Conservation (phyloP, 1,140 invertebrate species). For the Aphaenogaster floridana region DNA sequence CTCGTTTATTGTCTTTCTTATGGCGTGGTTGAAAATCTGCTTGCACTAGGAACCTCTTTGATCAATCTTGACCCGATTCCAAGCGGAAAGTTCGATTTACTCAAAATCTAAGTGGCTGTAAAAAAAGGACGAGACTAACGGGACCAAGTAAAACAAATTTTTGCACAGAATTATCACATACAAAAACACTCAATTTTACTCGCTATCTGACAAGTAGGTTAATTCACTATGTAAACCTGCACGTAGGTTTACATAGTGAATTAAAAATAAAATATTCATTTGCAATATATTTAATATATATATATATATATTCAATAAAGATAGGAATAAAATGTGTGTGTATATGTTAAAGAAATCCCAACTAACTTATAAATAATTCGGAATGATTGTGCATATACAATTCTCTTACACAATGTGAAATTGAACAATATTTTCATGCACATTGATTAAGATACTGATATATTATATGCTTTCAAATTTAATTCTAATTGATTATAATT, state of each 20-base stretch:
- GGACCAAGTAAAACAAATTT: conserved; percentile 12
- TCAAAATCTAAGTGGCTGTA: background rate
- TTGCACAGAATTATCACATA: background rate
- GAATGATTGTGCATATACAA: background rate
- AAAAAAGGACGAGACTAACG: background rate
- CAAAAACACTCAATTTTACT: background rate
- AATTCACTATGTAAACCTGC: too few relatives aligned
- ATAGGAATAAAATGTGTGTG: too few relatives aligned
- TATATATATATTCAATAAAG: background rate
- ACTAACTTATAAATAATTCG: too few relatives aligned
- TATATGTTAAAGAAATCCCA: too few relatives aligned
- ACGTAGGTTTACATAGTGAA: background rate
- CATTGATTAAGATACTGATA: background rate
- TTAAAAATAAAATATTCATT: conserved; percentile 7
- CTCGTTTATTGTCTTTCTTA: conserved; percentile 2
- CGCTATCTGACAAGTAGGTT: background rate
- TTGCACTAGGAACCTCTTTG: conserved; percentile 24
- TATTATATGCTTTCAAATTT: background rate
- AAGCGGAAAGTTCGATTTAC: conserved; percentile 17
- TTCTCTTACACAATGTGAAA: background rate
- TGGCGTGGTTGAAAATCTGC: conserved; percentile 28
- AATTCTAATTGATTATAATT: background rate
- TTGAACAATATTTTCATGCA: background rate
- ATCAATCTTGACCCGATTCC: conserved; percentile 14
- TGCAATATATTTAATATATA: background rate